A percentile compares a stretch with the other conserved stretches of the same genome.
Evolutionary conservation across 2,113 vertebrate species (phyloP).

Genomic region (Scolopax mira): DNA sequence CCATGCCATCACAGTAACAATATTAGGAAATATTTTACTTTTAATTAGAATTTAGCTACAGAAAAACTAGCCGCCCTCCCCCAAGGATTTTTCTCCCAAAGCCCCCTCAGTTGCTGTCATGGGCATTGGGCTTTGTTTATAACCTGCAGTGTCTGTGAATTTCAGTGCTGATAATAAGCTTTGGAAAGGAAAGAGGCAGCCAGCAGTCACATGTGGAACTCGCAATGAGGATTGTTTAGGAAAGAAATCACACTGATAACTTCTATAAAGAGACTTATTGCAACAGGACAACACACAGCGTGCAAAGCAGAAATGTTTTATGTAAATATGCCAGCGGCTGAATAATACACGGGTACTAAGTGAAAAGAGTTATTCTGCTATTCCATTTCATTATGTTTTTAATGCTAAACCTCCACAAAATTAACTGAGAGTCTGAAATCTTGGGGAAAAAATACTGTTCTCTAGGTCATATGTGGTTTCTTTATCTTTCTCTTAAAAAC

Average conservation of each 20-base stretch:
- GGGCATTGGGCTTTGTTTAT: not conserved
- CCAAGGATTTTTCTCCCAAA: too few relatives aligned
- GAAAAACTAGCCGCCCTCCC: not conserved
- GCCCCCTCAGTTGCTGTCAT: accelerated
- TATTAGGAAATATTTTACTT: not conserved
- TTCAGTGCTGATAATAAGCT: not conserved
- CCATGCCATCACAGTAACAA: too few relatives aligned
- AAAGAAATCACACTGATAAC: not conserved
- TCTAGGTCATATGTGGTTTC: not conserved
- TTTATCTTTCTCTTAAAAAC: not conserved
- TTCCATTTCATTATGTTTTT: not conserved
- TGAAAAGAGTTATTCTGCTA: not conserved
- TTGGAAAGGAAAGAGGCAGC: not conserved
- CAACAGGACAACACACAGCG: not conserved
- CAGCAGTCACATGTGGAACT: not conserved
- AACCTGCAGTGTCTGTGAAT: not conserved
- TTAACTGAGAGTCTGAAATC: not conserved
- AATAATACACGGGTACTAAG: not conserved
- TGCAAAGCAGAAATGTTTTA: not conserved
- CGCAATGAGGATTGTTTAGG: not conserved
- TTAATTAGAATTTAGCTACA: not conserved
- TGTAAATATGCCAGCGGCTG: not conserved
- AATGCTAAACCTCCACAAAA: not conserved
- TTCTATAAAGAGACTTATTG: not conserved
- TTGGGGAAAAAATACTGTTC: not conserved